phyloP scores from a whole-genome alignment of 2,113 vertebrate species.

The Lampris megalopsis region DNA sequence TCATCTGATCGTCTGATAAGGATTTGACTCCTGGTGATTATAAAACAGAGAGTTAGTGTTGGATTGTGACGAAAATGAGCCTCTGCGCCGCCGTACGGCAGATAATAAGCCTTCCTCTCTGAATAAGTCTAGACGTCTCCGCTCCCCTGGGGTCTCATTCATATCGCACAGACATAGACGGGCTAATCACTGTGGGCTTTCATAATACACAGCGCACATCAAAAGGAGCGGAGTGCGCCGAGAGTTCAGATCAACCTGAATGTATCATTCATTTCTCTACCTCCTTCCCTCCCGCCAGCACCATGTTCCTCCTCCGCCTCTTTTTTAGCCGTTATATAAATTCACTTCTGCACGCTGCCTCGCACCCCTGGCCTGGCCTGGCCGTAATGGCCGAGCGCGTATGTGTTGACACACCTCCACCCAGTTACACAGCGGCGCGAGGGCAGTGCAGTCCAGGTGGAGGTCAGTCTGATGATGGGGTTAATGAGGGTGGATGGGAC shows the following conservation, averaged over 20 bases:
- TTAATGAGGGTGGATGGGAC: constrained; percentile 72
- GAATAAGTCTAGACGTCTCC: constrained; percentile 67
- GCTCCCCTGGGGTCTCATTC: constrained; percentile 56
- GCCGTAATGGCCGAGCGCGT: constrained; percentile 61
- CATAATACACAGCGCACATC: constrained; percentile 57
- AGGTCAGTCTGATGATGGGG: constrained; percentile 71
- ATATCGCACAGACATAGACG: constrained; percentile 47
- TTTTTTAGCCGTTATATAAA: constrained; percentile 56
- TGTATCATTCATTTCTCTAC: constrained; percentile 63
- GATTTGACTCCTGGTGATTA: constrained; percentile 43
- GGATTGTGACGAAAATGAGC: constrained; percentile 42
- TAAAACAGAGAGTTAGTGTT: constrained; percentile 34
- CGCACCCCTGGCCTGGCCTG: constrained; percentile 20
- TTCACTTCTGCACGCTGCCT: constrained; percentile 28
- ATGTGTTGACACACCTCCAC: constrained; percentile 72
- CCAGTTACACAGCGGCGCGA: constrained; percentile 53
- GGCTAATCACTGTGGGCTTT: constrained; percentile 62
- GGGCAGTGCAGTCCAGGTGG: constrained; percentile 54
- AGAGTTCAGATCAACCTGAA: constrained; percentile 67
- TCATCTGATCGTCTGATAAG: constrained; percentile 35
- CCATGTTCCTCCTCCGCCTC: constrained; percentile 10
- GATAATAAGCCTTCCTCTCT: constrained; percentile 52
- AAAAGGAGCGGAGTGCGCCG: constrained; percentile 61
- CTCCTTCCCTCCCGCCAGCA: constrained; percentile 7
- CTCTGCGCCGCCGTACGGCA: constrained; percentile 43